These are phyloP conservation scores for Aspiorhynchus laticeps DNA, from an alignment of 2,113 vertebrate species.

Conservation along the genomic window DNA sequence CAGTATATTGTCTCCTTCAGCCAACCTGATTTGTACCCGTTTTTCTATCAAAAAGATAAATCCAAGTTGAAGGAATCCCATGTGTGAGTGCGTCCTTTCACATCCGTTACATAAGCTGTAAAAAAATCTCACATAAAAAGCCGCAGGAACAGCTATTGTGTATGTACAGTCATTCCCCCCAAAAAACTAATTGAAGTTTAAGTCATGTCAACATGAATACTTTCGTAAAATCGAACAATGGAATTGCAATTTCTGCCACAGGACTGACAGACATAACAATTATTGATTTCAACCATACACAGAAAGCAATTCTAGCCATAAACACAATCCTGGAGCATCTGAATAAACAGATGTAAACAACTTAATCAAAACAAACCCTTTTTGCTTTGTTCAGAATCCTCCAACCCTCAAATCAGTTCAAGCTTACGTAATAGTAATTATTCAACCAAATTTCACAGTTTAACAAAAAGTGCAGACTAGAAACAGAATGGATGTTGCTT, in stretches of 20 bases:
- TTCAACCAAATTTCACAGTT: not conserved
- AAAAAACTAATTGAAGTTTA: not conserved
- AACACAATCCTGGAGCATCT: not conserved
- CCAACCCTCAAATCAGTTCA: not conserved
- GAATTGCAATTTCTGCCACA: not conserved
- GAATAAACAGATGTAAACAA: slow-evolving; percentile 26
- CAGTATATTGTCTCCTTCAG: too few species aligned
- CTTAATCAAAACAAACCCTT: not conserved
- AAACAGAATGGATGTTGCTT: slow-evolving; percentile 27
- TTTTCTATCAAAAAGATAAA: too few species aligned
- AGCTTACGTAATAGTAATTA: not conserved
- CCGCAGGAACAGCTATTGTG: not conserved
- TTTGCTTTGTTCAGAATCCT: slow-evolving; percentile 3
- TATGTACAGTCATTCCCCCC: not conserved
- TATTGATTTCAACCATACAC: not conserved
- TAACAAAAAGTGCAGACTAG: slow-evolving; percentile 13
- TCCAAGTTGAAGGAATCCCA: too few species aligned
- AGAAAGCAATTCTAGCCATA: slow-evolving; percentile 12
- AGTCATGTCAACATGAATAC: slow-evolving; percentile 9
- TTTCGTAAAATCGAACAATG: slow-evolving; percentile 22
- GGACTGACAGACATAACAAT: not conserved
- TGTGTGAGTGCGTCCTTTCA: too few species aligned
- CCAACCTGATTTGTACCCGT: too few species aligned
- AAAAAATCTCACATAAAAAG: slow-evolving; percentile 28
- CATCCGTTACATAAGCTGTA: too few species aligned